Base-by-base conservation (phyloP, 2,888 invertebrate genomes). In the Argyresthia albistria region DNA sequence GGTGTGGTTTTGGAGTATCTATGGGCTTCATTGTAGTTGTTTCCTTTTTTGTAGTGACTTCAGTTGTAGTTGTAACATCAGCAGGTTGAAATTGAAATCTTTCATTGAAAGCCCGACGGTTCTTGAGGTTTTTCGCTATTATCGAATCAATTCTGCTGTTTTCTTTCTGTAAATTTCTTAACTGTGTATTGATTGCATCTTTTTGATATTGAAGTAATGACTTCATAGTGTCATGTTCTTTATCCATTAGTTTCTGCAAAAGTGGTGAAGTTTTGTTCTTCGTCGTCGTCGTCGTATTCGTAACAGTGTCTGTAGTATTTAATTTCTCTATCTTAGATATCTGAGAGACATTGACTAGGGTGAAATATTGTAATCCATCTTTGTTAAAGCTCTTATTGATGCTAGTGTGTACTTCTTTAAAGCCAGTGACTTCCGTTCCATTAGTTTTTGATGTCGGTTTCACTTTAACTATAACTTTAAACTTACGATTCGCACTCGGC, bases 301-400 rank as follows among this genome's bases (percentile, higher is more conserved):
- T n/a, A 10, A 45, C 45, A 45, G 9, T 45, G 45, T 63, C 65
- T n/a, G n/a, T n/a, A n/a, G n/a, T n/a, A 39, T 73, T 71, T 0
- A 72, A 14, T 43, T 72, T 68, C 53, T 74, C 71, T 8, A 81
- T 56, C 65, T 80, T 80, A 0, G 83, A 79, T 60, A 86, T 70
- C 63, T 82, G 76, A 6, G 83, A 79, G 1, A 84, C 73, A 51
- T 84, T 86, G 0, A 83, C 70, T 46, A 77, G 58, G 0, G 82
- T 78, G 11, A 73, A 73, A 58, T 74, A 80, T 0, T 69, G 49
- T 0, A 80, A 36, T 1, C 84, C 86, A 55, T 80, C 70, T 59
- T 71, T 76, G 51, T 80, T 76, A 50, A 67, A 80, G 46, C 73
- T 80, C 59, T 83, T 83, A 54, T 84, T 83, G 2, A 84, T 81